Percentiles rank a stretch among this genome's conserved stretches.
Evolutionary conservation across 2,797 vertebrate genomes (phyloP).

Genomic region (Lithobates sylvaticus): DNA sequence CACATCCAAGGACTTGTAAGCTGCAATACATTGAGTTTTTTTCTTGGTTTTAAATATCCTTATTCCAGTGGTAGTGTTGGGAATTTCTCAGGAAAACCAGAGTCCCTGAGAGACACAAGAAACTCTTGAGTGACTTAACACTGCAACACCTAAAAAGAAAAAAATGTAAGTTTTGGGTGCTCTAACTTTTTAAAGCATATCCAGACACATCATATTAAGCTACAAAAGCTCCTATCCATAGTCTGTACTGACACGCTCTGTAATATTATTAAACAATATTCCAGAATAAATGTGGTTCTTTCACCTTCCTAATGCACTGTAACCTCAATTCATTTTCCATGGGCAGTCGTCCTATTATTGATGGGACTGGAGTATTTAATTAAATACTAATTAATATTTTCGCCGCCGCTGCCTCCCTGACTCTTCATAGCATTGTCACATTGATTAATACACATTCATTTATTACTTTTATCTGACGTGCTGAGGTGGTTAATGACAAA

Average conservation of each 20-base stretch:
- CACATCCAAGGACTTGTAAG: too few relatives aligned
- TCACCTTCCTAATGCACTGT: slow-evolving; percentile 27
- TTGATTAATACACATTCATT: slow-evolving; percentile 95
- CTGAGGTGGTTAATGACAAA: slow-evolving; percentile 84
- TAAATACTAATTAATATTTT: slow-evolving; percentile 99
- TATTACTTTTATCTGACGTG: slow-evolving; percentile 92
- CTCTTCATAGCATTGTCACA: slow-evolving; percentile 89
- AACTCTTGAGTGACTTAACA: too few relatives aligned
- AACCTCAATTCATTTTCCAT: slow-evolving; percentile 72
- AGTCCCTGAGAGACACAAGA: too few relatives aligned
- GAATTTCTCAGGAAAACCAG: too few relatives aligned
- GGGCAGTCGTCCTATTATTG: slow-evolving; percentile 82
- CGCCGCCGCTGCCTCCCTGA: slow-evolving; percentile 85
- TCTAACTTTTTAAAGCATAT: not conserved
- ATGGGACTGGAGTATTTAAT: slow-evolving; percentile 91
- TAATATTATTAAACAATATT: not conserved
- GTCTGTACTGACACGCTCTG: not conserved
- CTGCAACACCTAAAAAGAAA: too few relatives aligned
- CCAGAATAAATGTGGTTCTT: slow-evolving; percentile 19
- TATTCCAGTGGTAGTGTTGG: too few relatives aligned
- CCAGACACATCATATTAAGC: not conserved
- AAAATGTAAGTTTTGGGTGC: not conserved
- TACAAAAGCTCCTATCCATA: not conserved
- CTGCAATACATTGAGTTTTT: too few relatives aligned
- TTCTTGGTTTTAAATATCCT: too few relatives aligned